These are phyloP conservation scores for Pedetes capensis DNA, from an alignment of 2,113 vertebrate genomes.

Conservation along the genomic window DNA sequence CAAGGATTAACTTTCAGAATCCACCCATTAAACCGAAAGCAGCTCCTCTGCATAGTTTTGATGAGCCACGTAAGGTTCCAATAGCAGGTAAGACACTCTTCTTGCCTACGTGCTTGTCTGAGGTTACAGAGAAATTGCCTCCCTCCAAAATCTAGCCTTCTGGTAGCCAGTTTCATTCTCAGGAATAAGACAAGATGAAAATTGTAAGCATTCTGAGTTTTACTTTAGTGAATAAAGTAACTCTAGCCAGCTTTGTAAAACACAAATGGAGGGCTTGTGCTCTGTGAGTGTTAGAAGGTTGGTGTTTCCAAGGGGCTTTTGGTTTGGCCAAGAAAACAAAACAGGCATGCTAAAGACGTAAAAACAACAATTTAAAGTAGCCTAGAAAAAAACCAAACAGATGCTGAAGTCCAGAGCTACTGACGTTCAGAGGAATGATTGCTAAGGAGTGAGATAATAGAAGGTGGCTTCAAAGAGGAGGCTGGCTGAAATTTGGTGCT, in stretches of 20 bases:
- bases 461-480: neutral
- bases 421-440: neutral
- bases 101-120: neutral
- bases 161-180: neutral
- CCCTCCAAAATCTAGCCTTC: neutral
- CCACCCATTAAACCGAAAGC: slow-evolving; percentile 74
- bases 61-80: slow-evolving; percentile 68
- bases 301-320: neutral
- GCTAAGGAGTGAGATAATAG: neutral
- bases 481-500: neutral
- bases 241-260: neutral
- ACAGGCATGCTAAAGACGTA: neutral
- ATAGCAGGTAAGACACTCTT: slow-evolving; percentile 68
- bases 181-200: neutral
- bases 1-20: slow-evolving; percentile 74
- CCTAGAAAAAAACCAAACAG: neutral
- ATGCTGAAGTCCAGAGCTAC: neutral
- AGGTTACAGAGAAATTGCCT: neutral
- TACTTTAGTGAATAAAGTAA: neutral
- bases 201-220: neutral
- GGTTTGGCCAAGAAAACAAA: slow-evolving; percentile 7
- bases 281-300: neutral
- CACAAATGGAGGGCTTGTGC: neutral
- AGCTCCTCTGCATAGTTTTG: slow-evolving; percentile 70
- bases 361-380: neutral